These are phyloP conservation scores for Galerucella calmariensis DNA, from an alignment of 2,888 invertebrate species.

Conservation along the genomic window DNA sequence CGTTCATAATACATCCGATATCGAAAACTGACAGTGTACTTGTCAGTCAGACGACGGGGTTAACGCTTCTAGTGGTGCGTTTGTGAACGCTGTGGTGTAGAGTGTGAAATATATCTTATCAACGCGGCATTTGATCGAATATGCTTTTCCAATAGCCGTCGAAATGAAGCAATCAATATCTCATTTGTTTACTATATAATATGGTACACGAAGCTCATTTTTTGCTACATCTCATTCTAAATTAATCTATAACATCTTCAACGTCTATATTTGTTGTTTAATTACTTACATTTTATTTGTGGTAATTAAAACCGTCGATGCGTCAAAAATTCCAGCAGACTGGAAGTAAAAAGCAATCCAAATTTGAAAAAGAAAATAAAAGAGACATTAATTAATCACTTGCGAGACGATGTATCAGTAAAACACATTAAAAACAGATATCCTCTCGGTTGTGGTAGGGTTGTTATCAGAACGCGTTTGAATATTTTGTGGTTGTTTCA, in stretches of 20 bases:
- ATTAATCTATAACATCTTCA: background rate
- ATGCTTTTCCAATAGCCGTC: too few species aligned
- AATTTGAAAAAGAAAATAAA: background rate
- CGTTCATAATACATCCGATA: too few species aligned
- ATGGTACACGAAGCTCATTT: too few species aligned
- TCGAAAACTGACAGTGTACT: too few species aligned
- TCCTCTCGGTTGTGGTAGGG: constrained; percentile 8
- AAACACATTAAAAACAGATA: constrained; percentile 28
- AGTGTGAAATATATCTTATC: too few species aligned
- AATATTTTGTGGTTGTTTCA: constrained; percentile 8
- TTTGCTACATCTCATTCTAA: background rate
- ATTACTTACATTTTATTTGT: background rate
- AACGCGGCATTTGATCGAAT: too few species aligned
- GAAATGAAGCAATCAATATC: too few species aligned
- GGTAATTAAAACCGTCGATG: background rate
- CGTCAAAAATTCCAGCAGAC: constrained; percentile 7
- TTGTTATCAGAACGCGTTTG: constrained; percentile 17
- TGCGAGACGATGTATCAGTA: constrained; percentile 25
- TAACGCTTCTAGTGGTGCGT: too few species aligned
- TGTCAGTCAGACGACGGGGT: too few species aligned
- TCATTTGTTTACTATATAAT: too few species aligned
- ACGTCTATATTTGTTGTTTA: background rate
- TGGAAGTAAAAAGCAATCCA: constrained; percentile 16
- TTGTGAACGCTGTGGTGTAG: too few species aligned
- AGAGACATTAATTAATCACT: constrained; percentile 31